Evolutionary conservation across 2,888 invertebrate genomes (phyloP), one percentile per base, ranked within the genome.

Genomic region (Conops quadrifasciatus): DNA sequence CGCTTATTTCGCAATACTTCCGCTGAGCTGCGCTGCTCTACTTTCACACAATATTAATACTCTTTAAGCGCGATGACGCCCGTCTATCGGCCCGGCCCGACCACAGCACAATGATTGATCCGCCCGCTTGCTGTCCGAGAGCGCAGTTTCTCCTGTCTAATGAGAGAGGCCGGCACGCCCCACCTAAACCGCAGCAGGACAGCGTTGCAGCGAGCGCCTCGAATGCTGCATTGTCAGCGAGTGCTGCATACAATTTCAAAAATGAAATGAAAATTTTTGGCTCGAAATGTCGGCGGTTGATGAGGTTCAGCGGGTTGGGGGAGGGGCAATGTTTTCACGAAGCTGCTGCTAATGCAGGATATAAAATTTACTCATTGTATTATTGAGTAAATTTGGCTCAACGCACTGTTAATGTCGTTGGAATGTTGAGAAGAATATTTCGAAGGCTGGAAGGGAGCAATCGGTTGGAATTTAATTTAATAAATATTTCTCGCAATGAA

Each of bases 161-260:
- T 51, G 16, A 51, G 21, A 51, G n/a, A n/a, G 19, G n/a, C n/a
- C n/a, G n/a, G 4, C 1, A 13, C 58, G 58, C 15, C 36, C 7
- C 28, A 11, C 30, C 16, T n/a, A 2, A 1, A 59, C 59, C 30
- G 26, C n/a, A 26, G 3, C 30, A 59, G 15, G n/a, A 28, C 59
- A 26, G n/a, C n/a, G 19, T 51, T 7, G 49, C 65, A 53, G 28
- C 64, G 49, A 53, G n/a, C 65, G 53, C 65, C 24, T n/a, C 30
- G n/a, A n/a, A n/a, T n/a, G n/a, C n/a, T 45, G 45, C 45, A 45
- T 62, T 62, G 62, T 45, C 45, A 62, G 43, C 62, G 36, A 62
- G 36, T 62, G 62, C 13, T 15, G 43, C 43, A 16, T 43, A 45
- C 62, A 45, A 62, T 62, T 62, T 62, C 49, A 4, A 49, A 19